Evolutionary conservation across 2,888 invertebrate species (phyloP), one percentile per base, ranked within the genome.

Genomic region (Troides aeacus): DNA sequence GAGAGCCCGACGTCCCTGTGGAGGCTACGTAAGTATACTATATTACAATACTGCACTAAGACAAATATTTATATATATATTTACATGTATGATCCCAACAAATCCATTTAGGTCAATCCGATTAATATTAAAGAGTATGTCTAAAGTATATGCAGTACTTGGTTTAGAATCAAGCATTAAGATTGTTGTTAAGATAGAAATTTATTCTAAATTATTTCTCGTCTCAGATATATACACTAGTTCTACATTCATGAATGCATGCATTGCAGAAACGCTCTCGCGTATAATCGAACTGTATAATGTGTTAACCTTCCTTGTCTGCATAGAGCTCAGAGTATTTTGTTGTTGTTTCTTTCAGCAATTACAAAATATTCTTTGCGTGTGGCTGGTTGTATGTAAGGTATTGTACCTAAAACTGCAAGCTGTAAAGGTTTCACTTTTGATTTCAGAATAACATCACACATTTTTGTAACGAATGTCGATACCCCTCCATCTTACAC

Each of bases 331-430:
- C 84, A 89, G 90, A 89, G 89, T 93, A 90, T 92, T 92, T 92
- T 91, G 92, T 92, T 92, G 82, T 92, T 92, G 89, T 92, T 83
- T 92, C 93, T 94, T 95, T 94, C 95, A 95, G 95, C 94, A 95
- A 94, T 94, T 95, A 94, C 94, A 95, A 95, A 95, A 95, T 95
- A 95, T 95, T 95, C 95, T 96, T 96, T 95, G 95, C 95, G 94
- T 96, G 96, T 94, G 95, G 96, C 94, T 96, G 95, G 96, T 95
- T 96, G 92, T 96, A 95, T 94, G 94, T 95, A 94, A 96, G 96
- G 95, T 96, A 96, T 94, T 93, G 93, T 93, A 93, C 92, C 86
- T 84, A 83, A 79, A 78, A 80, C 81, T 81, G 77, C 78, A 79
- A 76, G 80, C 86, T 84, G 84, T 86, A 80, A 83, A 85, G 82